These are phyloP conservation scores for Mesochorus sp. DNA, from an alignment of 2,888 invertebrate genomes.

Conservation along the genomic window DNA sequence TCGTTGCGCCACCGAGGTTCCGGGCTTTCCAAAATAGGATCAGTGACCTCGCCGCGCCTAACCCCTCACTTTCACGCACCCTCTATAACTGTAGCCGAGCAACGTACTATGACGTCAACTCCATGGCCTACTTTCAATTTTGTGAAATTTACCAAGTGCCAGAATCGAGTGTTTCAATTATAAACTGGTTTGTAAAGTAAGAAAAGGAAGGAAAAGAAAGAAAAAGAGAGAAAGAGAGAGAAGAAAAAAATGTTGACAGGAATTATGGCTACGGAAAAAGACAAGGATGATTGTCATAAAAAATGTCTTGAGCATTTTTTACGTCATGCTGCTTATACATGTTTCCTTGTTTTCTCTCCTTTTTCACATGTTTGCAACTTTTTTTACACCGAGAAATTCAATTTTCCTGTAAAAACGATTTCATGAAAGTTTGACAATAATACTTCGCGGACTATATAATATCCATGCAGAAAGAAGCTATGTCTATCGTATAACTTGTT, in stretches of 20 bases:
- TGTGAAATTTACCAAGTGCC: conserved; percentile 41
- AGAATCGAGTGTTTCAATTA: conserved; percentile 38
- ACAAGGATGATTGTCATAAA: too few relatives aligned
- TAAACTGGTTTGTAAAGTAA: conserved; percentile 17
- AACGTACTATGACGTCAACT: conserved; percentile 32
- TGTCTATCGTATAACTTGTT: conserved; percentile 1
- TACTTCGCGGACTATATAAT: conserved; percentile 2
- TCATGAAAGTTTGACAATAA: conserved; percentile 43
- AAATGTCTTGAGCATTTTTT: too few relatives aligned
- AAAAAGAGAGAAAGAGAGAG: not conserved
- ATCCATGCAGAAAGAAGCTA: conserved; percentile 1
- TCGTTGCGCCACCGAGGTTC: not conserved
- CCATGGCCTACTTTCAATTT: conserved; percentile 45
- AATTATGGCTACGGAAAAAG: not conserved
- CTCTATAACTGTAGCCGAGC: not conserved
- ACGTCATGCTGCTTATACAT: too few relatives aligned
- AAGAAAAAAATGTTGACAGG: not conserved
- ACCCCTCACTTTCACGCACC: not conserved
- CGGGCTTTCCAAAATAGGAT: not conserved
- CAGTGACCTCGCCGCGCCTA: conserved; percentile 12
- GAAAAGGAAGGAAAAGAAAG: too few relatives aligned
- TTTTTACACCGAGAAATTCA: conserved; percentile 30
- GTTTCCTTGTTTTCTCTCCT: not conserved
- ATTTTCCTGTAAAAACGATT: conserved; percentile 40
- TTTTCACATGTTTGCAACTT: not conserved